Evolutionary conservation across 2,888 invertebrate species (phyloP).

Genomic region (Nudaria mundana): DNA sequence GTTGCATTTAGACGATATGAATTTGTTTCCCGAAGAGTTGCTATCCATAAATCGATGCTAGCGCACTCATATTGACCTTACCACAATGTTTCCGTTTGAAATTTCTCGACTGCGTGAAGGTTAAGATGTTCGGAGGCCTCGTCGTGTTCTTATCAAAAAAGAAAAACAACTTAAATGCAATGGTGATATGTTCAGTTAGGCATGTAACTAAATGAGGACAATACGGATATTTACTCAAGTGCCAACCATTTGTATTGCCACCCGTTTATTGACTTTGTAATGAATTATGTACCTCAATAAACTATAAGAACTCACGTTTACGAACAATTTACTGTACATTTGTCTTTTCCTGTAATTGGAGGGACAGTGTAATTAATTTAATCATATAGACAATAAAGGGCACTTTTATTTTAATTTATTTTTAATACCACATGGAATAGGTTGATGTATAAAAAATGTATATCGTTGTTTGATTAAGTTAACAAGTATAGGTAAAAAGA

Average conservation of each 20-base stretch:
- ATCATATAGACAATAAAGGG: not conserved
- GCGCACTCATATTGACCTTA: too few relatives aligned
- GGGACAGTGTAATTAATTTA: not conserved
- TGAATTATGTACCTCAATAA: conserved; percentile 41
- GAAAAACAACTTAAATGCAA: conserved; percentile 14
- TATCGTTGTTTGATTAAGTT: too few relatives aligned
- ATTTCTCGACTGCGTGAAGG: too few relatives aligned
- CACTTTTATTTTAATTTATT: conserved; percentile 7
- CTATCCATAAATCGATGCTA: too few relatives aligned
- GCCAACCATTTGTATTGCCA: conserved; percentile 44
- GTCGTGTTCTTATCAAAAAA: too few relatives aligned
- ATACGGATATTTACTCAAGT: conserved; percentile 62
- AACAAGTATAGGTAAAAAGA: too few relatives aligned
- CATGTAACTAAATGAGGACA: conserved; percentile 45
- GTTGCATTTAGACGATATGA: too few relatives aligned
- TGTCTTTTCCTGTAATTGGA: conserved; percentile 3
- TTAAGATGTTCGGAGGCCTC: too few relatives aligned
- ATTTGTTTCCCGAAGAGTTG: too few relatives aligned
- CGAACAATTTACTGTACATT: conserved; percentile 7
- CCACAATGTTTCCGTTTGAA: too few relatives aligned
- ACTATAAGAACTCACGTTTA: conserved; percentile 20
- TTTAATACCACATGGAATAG: not conserved
- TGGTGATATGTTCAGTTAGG: conserved; percentile 9
- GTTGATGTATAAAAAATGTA: not conserved
- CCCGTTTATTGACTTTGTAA: conserved; percentile 43